A percentile compares a stretch with the other conserved stretches of the same genome.
phyloP scores from a whole-genome alignment of 2,113 vertebrate species.

The Brachyhypopomus gauderio region DNA sequence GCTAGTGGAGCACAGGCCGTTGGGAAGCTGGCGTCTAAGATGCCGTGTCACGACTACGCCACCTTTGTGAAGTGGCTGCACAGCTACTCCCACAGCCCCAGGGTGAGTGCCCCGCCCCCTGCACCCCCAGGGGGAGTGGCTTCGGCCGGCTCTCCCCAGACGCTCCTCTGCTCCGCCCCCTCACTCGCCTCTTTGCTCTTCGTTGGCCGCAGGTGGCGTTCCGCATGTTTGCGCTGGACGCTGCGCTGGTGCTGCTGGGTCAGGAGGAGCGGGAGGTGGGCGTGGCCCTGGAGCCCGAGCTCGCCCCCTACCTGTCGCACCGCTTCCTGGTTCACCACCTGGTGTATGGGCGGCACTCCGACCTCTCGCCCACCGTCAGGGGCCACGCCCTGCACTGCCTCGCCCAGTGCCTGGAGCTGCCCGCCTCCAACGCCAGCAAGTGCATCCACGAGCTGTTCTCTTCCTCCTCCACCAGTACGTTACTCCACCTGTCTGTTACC shows the following conservation, averaged over 20 bases:
- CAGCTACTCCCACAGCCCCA: constrained; percentile 77
- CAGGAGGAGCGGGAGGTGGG: constrained; percentile 73
- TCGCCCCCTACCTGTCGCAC: constrained; percentile 76
- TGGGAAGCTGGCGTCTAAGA: constrained; percentile 75
- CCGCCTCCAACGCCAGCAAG: constrained; percentile 61
- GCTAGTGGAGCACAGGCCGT: constrained; percentile 80
- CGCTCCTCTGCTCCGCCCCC: background rate
- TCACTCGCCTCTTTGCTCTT: background rate
- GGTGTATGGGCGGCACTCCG: constrained; percentile 83
- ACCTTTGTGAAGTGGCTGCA: constrained; percentile 86
- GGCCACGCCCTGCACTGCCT: constrained; percentile 85
- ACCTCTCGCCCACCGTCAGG: constrained; percentile 81
- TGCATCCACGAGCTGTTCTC: constrained; percentile 79
- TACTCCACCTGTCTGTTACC: background rate
- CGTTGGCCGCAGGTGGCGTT: constrained; percentile 72
- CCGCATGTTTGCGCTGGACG: constrained; percentile 89
- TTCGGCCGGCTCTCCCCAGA: no score
- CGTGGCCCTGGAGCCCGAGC: constrained; percentile 66
- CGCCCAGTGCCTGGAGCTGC: constrained; percentile 84
- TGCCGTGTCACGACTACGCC: constrained; percentile 77
- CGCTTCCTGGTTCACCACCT: constrained; percentile 86
- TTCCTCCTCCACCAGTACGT: constrained; percentile 77
- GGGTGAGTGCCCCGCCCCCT: constrained; percentile 67
- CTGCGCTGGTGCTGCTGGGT: constrained; percentile 83
- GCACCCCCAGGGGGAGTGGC: no score